A percentile compares a stretch with the other conserved stretches of the same genome.
These are phyloP conservation scores for Parus major DNA, from an alignment of 2,113 vertebrate species.

Conservation along the genomic window DNA sequence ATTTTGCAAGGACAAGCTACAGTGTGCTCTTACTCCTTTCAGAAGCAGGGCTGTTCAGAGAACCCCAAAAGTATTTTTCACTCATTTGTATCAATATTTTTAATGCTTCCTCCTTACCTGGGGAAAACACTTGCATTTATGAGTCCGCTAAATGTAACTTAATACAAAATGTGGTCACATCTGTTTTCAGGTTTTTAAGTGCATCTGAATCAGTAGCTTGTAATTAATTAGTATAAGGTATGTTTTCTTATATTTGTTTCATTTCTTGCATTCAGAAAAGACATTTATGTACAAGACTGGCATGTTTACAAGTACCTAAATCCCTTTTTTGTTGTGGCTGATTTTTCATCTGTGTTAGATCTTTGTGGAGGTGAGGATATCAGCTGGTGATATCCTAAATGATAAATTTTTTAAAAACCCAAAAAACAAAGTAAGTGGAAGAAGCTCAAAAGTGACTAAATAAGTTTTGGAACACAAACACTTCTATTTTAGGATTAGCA, in stretches of 20 bases:
- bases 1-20: background rate
- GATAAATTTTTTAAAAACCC: background rate
- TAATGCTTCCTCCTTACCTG: background rate
- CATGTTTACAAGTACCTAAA: background rate
- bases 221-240: background rate
- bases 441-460: background rate
- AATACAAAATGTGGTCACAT: background rate
- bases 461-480: background rate
- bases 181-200: background rate
- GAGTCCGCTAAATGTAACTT: background rate
- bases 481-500: background rate
- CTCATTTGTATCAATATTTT: background rate
- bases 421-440: background rate
- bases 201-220: background rate
- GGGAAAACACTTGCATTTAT: background rate
- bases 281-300: background rate
- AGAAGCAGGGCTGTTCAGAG: background rate
- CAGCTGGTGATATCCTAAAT: background rate
- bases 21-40: background rate
- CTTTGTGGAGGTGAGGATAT: background rate
- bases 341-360: background rate
- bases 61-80: background rate
- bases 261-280: background rate
- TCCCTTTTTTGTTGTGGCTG: background rate
- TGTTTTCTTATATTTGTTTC: background rate